A percentile compares a stretch with the other conserved stretches of the same genome.
phyloP scores from a whole-genome alignment of 2,797 vertebrate genomes.

The Labeo calbasu region DNA sequence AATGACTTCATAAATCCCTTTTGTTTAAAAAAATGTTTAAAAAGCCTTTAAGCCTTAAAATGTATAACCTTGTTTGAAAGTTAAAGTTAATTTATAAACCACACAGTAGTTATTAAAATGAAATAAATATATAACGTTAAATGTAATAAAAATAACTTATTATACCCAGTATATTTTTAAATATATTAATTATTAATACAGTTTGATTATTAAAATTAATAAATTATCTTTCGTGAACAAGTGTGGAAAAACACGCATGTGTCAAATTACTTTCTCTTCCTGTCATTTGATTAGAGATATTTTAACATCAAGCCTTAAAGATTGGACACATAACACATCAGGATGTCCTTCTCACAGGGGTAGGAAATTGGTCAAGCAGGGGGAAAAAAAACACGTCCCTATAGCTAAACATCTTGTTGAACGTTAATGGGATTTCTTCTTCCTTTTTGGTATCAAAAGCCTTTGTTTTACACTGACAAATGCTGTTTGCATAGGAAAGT shows the following conservation, averaged over 20 bases:
- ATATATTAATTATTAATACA: background rate
- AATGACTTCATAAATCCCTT: background rate
- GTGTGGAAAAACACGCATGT: background rate
- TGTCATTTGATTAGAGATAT: background rate
- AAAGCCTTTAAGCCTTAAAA: background rate
- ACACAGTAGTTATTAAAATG: background rate
- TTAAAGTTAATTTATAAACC: background rate
- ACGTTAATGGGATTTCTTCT: conserved; percentile 58
- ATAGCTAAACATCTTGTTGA: conserved; percentile 60
- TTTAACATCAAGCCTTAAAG: background rate
- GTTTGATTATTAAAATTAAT: background rate
- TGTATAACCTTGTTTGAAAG: background rate
- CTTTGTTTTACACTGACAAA: conserved; percentile 69
- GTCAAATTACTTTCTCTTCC: too few species aligned
- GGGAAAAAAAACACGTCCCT: conserved; percentile 56
- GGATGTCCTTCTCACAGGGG: background rate
- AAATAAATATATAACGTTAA: background rate
- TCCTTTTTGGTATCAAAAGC: conserved; percentile 51
- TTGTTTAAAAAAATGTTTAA: background rate
- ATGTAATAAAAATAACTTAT: background rate
- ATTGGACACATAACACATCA: background rate
- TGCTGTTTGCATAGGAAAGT: conserved; percentile 65
- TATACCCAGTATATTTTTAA: background rate
- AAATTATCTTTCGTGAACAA: background rate
- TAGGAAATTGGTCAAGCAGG: background rate